Base-by-base conservation (phyloP, 2,888 invertebrate species). In the Ochropleura plecta region DNA sequence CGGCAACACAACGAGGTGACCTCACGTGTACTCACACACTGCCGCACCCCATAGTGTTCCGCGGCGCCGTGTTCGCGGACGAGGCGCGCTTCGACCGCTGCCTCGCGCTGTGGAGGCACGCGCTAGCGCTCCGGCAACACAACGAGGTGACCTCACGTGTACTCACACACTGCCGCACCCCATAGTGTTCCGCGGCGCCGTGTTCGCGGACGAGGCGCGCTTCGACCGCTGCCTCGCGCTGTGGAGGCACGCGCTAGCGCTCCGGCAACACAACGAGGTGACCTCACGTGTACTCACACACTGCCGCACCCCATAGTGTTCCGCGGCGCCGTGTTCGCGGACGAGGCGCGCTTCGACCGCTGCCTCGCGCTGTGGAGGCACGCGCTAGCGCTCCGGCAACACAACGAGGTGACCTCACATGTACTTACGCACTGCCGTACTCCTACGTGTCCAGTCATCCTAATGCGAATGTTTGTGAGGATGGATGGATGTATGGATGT, bases 11-110 rank as follows among this genome's bases (percentile, higher is more conserved):
- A 98, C 92, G 97, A 97, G 92, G 97, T 76, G 55, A 68, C 68
- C 20, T 44, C 57, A 55, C 67, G 20, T 67, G 1, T 20, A 40
- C 42, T 66, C 73, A 40, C 40, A 53, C 20, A 49, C 97, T 99
- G 82, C 98, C 99, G 40, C 98, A 98, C 94, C 98, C 99, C 3
- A 97, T 99, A 79, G 98, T 99, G 84, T 99, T 98, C 94, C 96
- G 97, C 84, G 99, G 99, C 70, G 99, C 99, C 4, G 98, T 99
- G 83, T 99, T 98, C 97, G 99, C 99, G 0, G 99, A 99, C 95
- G 98, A 98, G 91, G 98, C 98, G 42, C 97, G 98, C 83, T 99
- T 99, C 95, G 98, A 98, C 91, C 97, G 98, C 88, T 99, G 99
- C 92, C 97, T 99, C 77, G 97, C 97, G 84, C 96, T 99, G 16